Conservation (phyloP, 1,140 invertebrate species). For the Neuroterus valhalla region DNA sequence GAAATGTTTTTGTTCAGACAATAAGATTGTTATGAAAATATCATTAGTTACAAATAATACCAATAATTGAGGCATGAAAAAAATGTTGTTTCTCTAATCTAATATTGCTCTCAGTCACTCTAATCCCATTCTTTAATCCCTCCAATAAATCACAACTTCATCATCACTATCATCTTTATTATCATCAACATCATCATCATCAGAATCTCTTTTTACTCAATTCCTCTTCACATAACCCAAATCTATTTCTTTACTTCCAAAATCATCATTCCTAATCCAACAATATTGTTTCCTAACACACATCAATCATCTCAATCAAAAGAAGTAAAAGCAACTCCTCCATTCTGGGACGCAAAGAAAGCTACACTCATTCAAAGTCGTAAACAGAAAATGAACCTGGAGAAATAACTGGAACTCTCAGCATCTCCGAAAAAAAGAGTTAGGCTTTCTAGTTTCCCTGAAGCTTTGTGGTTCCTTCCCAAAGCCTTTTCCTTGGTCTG, state of each 20-base stretch:
- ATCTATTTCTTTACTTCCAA: not conserved
- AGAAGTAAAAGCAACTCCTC: no score
- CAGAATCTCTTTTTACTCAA: not conserved
- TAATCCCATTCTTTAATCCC: no score
- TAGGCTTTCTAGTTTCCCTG: constrained; percentile 4
- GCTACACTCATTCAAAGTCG: no score
- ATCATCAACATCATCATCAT: not conserved
- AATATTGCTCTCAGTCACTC: no score
- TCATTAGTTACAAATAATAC: no score
- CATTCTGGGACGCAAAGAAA: no score
- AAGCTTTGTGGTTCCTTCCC: not conserved
- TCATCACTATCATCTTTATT: not conserved
- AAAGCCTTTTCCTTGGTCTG: constrained; percentile 1
- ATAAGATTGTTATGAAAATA: not conserved
- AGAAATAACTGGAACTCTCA: not conserved
- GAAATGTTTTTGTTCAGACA: not conserved
- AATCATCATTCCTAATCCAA: not conserved
- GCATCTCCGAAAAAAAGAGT: not conserved
- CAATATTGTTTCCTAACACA: not conserved
- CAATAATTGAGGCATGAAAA: no score
- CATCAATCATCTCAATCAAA: no score
- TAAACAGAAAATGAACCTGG: no score
- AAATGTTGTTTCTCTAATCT: no score
- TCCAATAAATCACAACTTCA: not conserved
- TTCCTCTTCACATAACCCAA: not conserved